phyloP scores from a whole-genome alignment of 2,113 vertebrate species.

The Bagarius yarrelli region DNA sequence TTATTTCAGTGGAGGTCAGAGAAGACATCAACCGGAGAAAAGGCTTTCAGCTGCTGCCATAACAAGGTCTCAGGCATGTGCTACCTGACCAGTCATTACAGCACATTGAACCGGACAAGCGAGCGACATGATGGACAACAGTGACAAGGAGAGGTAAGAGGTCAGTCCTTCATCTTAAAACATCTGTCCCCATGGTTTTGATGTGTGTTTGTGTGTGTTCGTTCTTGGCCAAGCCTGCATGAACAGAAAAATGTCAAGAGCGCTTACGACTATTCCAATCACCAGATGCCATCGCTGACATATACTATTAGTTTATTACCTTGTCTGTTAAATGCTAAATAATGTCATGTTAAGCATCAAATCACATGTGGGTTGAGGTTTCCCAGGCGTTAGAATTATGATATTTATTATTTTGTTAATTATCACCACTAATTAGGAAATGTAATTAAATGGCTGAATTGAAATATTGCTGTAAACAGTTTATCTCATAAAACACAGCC shows the following conservation, averaged over 20 bases:
- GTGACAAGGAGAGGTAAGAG: slow-evolving; percentile 10
- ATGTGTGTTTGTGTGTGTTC: background rate
- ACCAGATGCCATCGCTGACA: slow-evolving; percentile 19
- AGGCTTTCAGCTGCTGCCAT: slow-evolving; percentile 15
- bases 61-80: slow-evolving; percentile 8
- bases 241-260: slow-evolving; percentile 24
- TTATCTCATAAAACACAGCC: background rate
- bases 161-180: slow-evolving; percentile 43
- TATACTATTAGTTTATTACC: slow-evolving; percentile 10
- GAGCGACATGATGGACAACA: background rate
- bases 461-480: too few relatives aligned
- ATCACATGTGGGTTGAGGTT: background rate
- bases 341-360: background rate
- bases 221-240: slow-evolving; percentile 8
- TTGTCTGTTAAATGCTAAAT: slow-evolving; percentile 9
- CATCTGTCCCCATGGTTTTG: slow-evolving; percentile 11
- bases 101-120: slow-evolving; percentile 6
- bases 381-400: too few relatives aligned
- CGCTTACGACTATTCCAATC: slow-evolving; percentile 1
- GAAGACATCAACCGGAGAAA: background rate
- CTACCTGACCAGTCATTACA: background rate
- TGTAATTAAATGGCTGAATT: too few relatives aligned
- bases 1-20: slow-evolving; percentile 8
- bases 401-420: background rate
- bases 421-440: background rate